These are phyloP conservation scores for Phrynocephalus versicolor DNA, from an alignment of 2,113 vertebrate genomes.

Conservation along the genomic window DNA sequence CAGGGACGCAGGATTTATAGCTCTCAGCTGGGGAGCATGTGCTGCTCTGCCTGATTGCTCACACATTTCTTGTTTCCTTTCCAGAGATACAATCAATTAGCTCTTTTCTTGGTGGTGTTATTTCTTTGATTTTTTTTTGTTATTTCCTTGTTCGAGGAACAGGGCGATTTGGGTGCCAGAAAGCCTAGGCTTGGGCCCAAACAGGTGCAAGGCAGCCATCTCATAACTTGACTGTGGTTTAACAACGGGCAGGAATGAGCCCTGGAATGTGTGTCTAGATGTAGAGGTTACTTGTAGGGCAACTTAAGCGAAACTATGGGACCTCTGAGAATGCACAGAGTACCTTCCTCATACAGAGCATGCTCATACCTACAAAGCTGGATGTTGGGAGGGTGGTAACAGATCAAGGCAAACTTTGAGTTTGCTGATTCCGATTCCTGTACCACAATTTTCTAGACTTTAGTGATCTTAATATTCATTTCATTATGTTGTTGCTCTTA, in stretches of 20 bases:
- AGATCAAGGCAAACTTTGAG: background rate
- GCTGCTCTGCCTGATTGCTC: constrained; percentile 13
- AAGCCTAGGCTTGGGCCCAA: background rate
- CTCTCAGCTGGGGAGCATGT: constrained; percentile 24
- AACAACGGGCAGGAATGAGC: background rate
- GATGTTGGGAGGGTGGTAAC: background rate
- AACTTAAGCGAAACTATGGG: background rate
- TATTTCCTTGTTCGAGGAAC: constrained; percentile 4
- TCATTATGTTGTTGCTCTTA: too few species aligned
- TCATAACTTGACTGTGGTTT: background rate
- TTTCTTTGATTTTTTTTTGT: background rate
- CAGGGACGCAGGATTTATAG: background rate
- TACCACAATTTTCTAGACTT: background rate
- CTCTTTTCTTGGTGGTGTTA: background rate
- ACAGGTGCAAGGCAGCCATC: background rate
- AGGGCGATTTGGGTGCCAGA: background rate
- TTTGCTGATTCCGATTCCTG: background rate
- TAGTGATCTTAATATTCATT: too few species aligned
- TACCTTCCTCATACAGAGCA: background rate
- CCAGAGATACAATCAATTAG: constrained; percentile 18
- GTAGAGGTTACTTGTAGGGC: background rate
- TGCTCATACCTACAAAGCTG: background rate
- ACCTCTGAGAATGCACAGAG: background rate
- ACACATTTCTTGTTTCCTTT: constrained; percentile 16
- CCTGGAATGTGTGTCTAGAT: background rate